Evolutionary conservation across 2,888 invertebrate species (phyloP).

Genomic region (Microlaimidae sp.): DNA sequence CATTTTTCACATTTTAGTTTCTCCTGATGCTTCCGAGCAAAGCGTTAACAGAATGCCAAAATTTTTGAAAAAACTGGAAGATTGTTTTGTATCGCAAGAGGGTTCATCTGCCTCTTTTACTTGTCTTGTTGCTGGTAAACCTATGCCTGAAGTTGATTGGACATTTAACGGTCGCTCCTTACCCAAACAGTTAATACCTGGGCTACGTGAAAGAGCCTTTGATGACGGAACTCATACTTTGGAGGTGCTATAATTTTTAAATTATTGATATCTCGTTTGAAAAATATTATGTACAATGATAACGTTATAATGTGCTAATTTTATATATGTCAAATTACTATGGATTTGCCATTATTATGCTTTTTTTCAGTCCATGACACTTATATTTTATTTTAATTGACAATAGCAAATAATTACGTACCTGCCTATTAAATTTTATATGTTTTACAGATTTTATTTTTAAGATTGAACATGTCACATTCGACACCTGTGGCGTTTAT

Average conservation of each 20-base stretch:
- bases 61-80: conserved; percentile 13
- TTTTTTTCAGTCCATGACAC: too few relatives aligned
- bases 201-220: conserved; percentile 20
- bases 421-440: too few relatives aligned
- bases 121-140: conserved; percentile 24
- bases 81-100: not conserved
- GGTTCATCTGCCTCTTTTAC: conserved; percentile 19
- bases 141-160: conserved; percentile 28
- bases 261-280: too few relatives aligned
- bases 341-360: too few relatives aligned
- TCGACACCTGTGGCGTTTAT: conserved; percentile 25
- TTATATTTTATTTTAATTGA: too few relatives aligned
- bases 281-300: too few relatives aligned
- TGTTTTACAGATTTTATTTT: too few relatives aligned
- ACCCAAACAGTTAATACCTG: conserved; percentile 17
- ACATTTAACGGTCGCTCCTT: conserved; percentile 30
- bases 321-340: too few relatives aligned
- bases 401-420: too few relatives aligned
- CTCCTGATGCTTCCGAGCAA: not conserved
- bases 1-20: too few relatives aligned
- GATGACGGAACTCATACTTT: conserved; percentile 24
- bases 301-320: too few relatives aligned
- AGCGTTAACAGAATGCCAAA: conserved; percentile 16
- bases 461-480: conserved; percentile 20
- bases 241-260: too few relatives aligned